These are phyloP conservation scores for Stratiomys singularior DNA, from an alignment of 2,888 invertebrate species.

Conservation along the genomic window DNA sequence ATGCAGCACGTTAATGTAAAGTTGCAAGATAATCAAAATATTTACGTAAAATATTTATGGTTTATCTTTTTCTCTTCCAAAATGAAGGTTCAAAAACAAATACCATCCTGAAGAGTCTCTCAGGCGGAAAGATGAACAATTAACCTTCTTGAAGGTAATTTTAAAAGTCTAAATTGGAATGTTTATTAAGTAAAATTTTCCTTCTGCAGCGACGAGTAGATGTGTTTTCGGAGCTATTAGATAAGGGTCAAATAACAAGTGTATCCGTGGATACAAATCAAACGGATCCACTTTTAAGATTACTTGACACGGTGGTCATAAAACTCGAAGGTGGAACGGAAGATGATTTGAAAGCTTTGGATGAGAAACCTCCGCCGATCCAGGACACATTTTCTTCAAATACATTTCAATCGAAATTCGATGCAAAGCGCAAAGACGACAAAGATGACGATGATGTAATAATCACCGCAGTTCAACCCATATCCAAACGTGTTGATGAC, in stretches of 20 bases:
- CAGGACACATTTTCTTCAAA: constrained; percentile 10
- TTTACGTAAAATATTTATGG: too few relatives aligned
- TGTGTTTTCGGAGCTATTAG: constrained; percentile 87
- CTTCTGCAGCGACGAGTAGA: constrained; percentile 85
- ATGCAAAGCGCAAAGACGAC: constrained; percentile 53
- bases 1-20: too few relatives aligned
- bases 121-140: constrained; percentile 88
- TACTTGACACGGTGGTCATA: constrained; percentile 96
- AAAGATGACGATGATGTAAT: constrained; percentile 58
- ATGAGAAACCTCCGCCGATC: constrained; percentile 69
- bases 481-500: constrained; percentile 32
- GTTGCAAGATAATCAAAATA: too few relatives aligned
- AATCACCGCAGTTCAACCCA: constrained; percentile 56
- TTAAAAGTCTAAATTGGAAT: too few relatives aligned
- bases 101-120: constrained; percentile 98
- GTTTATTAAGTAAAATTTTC: too few relatives aligned
- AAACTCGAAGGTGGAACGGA: constrained; percentile 93
- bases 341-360: constrained; percentile 87
- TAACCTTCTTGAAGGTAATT: constrained; percentile 83
- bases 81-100: constrained; percentile 95
- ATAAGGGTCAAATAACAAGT: constrained; percentile 76
- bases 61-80: constrained; percentile 56
- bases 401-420: constrained; percentile 49
- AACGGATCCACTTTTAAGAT: constrained; percentile 81
- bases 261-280: constrained; percentile 88